Conservation (phyloP, 2,113 vertebrate genomes). For the Cnemophilus loriae region DNA sequence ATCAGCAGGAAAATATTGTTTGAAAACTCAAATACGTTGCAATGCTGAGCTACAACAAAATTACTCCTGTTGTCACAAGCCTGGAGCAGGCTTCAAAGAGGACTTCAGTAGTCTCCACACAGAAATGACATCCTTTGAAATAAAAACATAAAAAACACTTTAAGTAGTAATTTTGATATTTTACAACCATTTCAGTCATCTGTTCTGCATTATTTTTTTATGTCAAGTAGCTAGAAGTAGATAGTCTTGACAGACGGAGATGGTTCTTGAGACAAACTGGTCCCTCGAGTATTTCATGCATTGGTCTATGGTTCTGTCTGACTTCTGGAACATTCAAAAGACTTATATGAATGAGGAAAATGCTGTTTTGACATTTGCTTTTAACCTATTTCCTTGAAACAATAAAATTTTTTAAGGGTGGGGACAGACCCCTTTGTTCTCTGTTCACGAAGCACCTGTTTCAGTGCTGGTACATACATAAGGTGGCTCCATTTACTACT, state of each 20-base stretch:
- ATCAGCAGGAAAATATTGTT: neutral
- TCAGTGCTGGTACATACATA: neutral
- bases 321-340: neutral
- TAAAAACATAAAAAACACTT: neutral
- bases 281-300: neutral
- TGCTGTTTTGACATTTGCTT: neutral
- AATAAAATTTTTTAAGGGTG: neutral
- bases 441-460: neutral
- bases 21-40: neutral
- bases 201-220: neutral
- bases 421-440: neutral
- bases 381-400: slow-evolving; percentile 30
- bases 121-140: neutral
- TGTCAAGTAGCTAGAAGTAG: neutral
- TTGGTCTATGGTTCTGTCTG: neutral
- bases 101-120: neutral
- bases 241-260: neutral
- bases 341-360: neutral
- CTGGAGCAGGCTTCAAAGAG: neutral
- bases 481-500: neutral
- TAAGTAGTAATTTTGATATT: neutral
- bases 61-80: neutral
- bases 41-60: neutral
- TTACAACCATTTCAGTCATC: neutral
- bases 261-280: neutral